Percentiles rank a stretch among this genome's conserved stretches.
Evolutionary conservation across 2,797 vertebrate genomes (phyloP).

Genomic region (Microtus agrestis): DNA sequence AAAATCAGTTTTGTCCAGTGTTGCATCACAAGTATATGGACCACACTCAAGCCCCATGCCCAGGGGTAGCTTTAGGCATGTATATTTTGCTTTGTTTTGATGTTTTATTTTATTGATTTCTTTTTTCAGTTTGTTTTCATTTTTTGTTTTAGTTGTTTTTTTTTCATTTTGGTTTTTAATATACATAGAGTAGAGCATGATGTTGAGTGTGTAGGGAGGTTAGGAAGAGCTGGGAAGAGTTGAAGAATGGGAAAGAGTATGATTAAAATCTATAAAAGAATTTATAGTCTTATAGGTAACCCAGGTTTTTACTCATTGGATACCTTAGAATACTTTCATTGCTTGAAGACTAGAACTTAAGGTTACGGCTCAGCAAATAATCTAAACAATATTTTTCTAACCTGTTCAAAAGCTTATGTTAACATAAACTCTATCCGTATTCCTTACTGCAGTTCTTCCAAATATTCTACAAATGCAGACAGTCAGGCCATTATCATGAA

Average conservation of each 20-base stretch:
- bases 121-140: neutral
- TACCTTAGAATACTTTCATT: neutral
- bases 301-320: neutral
- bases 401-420: neutral
- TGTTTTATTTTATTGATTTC: neutral
- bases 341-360: neutral
- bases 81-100: no score
- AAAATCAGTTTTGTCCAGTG: neutral
- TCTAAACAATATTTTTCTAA: constrained; percentile 7
- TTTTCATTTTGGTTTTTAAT: no score
- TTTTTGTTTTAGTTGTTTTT: no score
- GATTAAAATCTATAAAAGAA: neutral
- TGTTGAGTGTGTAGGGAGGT: neutral
- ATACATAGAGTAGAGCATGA: neutral
- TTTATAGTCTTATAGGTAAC: neutral
- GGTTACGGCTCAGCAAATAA: neutral
- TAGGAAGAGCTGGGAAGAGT: no score
- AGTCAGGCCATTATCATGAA: neutral
- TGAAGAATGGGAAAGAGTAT: neutral
- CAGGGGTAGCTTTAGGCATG: neutral
- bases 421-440: constrained; percentile 7
- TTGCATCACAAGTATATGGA: no score
- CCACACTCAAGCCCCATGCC: no score
- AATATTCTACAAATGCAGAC: neutral
- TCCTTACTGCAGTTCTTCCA: neutral